A percentile compares a stretch with the other conserved stretches of the same genome.
Conservation (phyloP, 2,797 vertebrate species). For the Adrianichthys oophorus region DNA sequence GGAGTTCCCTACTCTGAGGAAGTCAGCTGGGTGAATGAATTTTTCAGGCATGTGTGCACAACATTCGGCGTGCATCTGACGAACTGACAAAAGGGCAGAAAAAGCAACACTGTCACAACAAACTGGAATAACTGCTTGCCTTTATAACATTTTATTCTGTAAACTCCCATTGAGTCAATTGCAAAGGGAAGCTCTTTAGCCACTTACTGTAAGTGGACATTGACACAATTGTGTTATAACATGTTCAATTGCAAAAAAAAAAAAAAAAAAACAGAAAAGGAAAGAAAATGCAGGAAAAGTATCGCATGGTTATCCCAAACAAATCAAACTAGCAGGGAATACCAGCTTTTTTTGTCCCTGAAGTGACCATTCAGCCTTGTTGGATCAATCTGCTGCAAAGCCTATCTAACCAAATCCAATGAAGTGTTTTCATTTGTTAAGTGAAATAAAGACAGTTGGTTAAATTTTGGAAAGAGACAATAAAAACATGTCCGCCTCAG, state of each 20-base stretch:
- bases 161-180: constrained; percentile 71
- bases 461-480: constrained; percentile 54
- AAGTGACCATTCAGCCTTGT: constrained; percentile 36
- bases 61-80: constrained; percentile 1
- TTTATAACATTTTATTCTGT: constrained; percentile 63
- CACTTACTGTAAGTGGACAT: constrained; percentile 71
- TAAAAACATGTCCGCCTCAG: constrained; percentile 56
- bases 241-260: constrained; percentile 46
- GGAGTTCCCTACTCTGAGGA: constrained; percentile 45
- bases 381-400: constrained; percentile 46
- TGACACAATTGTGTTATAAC: constrained; percentile 73
- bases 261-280: constrained; percentile 24
- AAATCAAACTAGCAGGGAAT: constrained; percentile 66
- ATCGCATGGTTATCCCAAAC: constrained; percentile 44
- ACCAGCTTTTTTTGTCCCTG: constrained; percentile 47
- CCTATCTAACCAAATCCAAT: constrained; percentile 50
- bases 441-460: constrained; percentile 41
- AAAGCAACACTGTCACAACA: constrained; percentile 61
- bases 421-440: constrained; percentile 53
- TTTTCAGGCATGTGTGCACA: constrained; percentile 13
- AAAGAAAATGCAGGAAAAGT: constrained; percentile 25
- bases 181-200: constrained; percentile 63
- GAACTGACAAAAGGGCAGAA: constrained; percentile 32
- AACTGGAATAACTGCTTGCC: constrained; percentile 36
- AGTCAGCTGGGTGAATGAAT: constrained; percentile 25